phyloP scores from a whole-genome alignment of 1,140 invertebrate genomes.

The Eriocheir sinensis region DNA sequence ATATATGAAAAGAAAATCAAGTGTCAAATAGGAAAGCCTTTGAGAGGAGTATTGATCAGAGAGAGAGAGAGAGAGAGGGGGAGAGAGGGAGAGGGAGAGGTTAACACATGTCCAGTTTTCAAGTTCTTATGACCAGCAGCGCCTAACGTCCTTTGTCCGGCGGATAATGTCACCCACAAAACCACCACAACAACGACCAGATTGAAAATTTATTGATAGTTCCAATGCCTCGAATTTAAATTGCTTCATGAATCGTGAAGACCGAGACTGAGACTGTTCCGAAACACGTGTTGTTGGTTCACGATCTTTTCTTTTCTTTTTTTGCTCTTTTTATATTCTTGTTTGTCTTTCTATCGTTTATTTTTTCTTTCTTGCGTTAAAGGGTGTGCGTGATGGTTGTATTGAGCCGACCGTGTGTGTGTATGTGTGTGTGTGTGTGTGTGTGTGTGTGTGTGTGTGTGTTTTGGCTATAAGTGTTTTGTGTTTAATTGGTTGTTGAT shows the following conservation, averaged over 20 bases:
- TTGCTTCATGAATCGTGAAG: conserved; percentile 62
- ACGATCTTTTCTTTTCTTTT: background rate
- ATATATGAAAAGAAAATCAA: background rate
- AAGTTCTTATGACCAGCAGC: conserved; percentile 28
- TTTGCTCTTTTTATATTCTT: background rate
- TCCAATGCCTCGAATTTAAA: conserved; percentile 54
- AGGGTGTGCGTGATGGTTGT: background rate
- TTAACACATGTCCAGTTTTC: conserved; percentile 47
- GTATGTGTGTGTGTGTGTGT: conserved; percentile 45
- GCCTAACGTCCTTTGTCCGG: conserved; percentile 29
- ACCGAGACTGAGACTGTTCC: conserved; percentile 56
- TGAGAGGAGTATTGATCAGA: conserved; percentile 6
- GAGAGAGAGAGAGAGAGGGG: conserved; percentile 31
- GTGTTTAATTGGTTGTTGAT: background rate
- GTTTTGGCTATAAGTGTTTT: background rate
- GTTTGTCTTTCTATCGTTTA: background rate
- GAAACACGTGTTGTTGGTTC: conserved; percentile 46
- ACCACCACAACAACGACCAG: conserved; percentile 26
- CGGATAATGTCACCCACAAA: conserved; percentile 33
- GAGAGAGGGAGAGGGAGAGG: background rate
- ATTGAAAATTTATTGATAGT: conserved; percentile 62
- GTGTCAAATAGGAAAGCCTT: conserved; percentile 33
- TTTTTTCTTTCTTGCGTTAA: background rate
- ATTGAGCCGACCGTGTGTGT: background rate
- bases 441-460: background rate